Evolutionary conservation across 2,888 invertebrate species (phyloP).

Genomic region (Drosophila formosana): DNA sequence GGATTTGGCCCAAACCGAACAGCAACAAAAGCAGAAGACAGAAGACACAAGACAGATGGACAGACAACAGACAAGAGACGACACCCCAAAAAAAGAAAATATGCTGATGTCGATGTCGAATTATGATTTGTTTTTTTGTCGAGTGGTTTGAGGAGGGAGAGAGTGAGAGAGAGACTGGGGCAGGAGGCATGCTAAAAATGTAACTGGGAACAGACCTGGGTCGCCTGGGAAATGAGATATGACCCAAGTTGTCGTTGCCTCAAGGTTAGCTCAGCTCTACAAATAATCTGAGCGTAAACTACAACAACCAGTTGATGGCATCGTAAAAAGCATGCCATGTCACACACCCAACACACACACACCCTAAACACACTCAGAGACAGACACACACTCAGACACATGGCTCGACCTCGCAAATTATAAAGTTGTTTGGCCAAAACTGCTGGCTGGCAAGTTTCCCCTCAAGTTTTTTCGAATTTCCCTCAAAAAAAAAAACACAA

Average conservation of each 20-base stretch:
- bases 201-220: conserved; percentile 14
- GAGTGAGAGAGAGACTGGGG: neutral
- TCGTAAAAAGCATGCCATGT: conserved; percentile 66
- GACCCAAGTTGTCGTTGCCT: conserved; percentile 31
- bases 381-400: conserved; percentile 40
- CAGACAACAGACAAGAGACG: conserved; percentile 53
- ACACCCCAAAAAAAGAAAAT: conserved; percentile 60
- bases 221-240: conserved; percentile 62
- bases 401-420: conserved; percentile 70
- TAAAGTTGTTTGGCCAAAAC: conserved; percentile 77
- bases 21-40: conserved; percentile 27
- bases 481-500: conserved; percentile 9
- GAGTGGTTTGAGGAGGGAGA: conserved; percentile 35
- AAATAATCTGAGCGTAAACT: conserved; percentile 62
- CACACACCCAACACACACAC: conserved; percentile 11
- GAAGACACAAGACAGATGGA: conserved; percentile 3
- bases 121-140: conserved; percentile 78
- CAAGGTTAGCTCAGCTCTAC: conserved; percentile 49
- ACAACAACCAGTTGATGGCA: conserved; percentile 74
- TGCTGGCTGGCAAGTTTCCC: conserved; percentile 72
- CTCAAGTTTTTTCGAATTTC: conserved; percentile 48
- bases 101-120: conserved; percentile 81
- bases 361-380: conserved; percentile 10
- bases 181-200: conserved; percentile 2
- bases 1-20: conserved; percentile 57